phyloP scores from a whole-genome alignment of 2,113 vertebrate genomes.

The Dipodomys merriami region DNA sequence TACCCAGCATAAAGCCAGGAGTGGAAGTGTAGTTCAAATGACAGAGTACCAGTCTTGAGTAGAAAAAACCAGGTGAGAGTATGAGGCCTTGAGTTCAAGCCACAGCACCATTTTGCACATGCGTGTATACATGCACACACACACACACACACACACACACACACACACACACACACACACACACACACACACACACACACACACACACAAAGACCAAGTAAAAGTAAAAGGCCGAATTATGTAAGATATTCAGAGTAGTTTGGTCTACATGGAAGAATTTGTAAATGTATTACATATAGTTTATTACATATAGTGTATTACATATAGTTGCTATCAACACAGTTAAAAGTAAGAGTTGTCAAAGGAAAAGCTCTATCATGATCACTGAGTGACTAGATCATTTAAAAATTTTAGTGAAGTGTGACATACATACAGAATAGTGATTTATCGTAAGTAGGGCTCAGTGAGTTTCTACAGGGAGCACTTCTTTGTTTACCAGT shows the following conservation, averaged over 20 bases:
- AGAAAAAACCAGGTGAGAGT: no score
- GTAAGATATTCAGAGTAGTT: neutral
- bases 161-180: no score
- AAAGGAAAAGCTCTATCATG: constrained; percentile 22
- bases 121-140: no score
- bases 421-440: neutral
- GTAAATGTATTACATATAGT: neutral
- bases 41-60: no score
- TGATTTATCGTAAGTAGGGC: neutral
- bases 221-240: neutral
- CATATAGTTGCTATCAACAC: neutral
- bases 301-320: neutral
- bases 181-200: no score
- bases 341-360: constrained; percentile 33
- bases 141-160: no score
- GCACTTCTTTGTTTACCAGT: neutral
- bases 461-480: neutral
- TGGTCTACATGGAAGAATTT: neutral
- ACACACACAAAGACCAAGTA: no score
- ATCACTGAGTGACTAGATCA: neutral
- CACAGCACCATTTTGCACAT: no score
- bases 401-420: neutral
- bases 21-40: no score
- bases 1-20: no score
- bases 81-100: no score